Base-by-base conservation (phyloP, 37 sponge, comb jelly and placozoan species). In the Chondrilla cf. caribensis region DNA sequence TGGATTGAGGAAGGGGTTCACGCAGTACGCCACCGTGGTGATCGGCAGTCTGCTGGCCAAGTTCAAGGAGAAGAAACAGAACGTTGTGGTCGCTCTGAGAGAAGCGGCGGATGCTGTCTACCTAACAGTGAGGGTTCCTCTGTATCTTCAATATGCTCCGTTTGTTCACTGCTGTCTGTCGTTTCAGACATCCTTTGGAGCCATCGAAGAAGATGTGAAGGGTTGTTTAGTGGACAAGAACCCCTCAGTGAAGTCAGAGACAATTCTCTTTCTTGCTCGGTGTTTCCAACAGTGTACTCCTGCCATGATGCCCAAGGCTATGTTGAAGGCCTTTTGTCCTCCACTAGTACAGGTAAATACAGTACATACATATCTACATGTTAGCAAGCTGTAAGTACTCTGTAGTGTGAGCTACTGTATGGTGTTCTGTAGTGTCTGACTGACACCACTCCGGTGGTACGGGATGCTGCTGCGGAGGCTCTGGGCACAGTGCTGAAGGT, bases 61-160 rank as follows among this genome's bases (percentile, higher is more conserved):
- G 80, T 94, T 94, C 79, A 97, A 97, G 82, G 97, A 97, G 82
- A 97, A 97, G 90, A 97, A 97, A 83, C 66, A 79, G 59, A 87
- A 70, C 25, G 97, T 97, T 28, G 90, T 97, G n/a, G 78, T 79
- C 33, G 84, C 92, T 31, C 89, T 97, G 18, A 86, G 95, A 5
- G 97, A 97, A 22, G 93, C 90, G 67, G 67, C 87, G 14, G 97
- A 97, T 85, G 94, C 92, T 11, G 79, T 84, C 40, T 89, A 86
- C 44, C 87, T 89, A 32, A 83, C 92, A 17, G 93, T 95, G 37
- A 92, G 89, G 67, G 73, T 3, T 17, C 29, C n/a, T n/a, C n/a
- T n/a, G n/a, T n/a, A 47, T 47, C 11, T 47, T 47, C 51, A 47
- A 47, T 47, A 47, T 14, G 11, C 51, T 47, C 11, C 51, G 11